A percentile compares a stretch with the other conserved stretches of the same genome.
Conservation (phyloP, 92 coral and sea anemone genomes). For the Pocillopora meandrina region DNA sequence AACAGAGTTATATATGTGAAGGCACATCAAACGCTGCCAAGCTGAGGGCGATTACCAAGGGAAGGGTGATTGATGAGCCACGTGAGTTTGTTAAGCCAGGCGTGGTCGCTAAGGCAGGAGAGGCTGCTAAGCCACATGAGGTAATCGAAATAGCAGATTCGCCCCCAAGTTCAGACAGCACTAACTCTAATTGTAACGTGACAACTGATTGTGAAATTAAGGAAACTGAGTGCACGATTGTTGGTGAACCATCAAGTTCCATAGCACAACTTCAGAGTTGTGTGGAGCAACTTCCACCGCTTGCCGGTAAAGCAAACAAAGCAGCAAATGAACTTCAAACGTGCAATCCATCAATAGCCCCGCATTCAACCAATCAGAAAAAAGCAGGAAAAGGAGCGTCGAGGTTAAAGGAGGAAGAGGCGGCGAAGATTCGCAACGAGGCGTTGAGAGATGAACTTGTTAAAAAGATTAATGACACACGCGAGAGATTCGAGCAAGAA, state of each 20-base stretch:
- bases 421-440: not conserved
- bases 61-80: not conserved
- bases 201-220: not conserved
- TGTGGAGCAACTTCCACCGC: no score
- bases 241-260: not conserved
- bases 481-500: conserved; percentile 51
- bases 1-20: not conserved
- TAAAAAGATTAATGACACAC: conserved; percentile 48
- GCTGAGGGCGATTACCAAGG: not conserved
- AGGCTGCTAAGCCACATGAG: not conserved
- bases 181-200: not conserved
- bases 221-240: not conserved
- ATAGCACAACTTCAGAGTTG: no score
- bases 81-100: not conserved
- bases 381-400: not conserved
- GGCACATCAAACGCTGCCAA: not conserved
- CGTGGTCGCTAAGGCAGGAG: not conserved
- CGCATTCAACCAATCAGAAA: not conserved
- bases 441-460: conserved; percentile 39
- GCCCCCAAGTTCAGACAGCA: not conserved
- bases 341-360: not conserved
- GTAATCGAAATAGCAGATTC: conserved; percentile 14
- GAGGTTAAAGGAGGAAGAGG: not conserved
- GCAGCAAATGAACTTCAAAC: not conserved
- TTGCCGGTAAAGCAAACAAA: no score